Evolutionary conservation across 2,797 vertebrate genomes (phyloP).

Genomic region (Saxicola maurus): DNA sequence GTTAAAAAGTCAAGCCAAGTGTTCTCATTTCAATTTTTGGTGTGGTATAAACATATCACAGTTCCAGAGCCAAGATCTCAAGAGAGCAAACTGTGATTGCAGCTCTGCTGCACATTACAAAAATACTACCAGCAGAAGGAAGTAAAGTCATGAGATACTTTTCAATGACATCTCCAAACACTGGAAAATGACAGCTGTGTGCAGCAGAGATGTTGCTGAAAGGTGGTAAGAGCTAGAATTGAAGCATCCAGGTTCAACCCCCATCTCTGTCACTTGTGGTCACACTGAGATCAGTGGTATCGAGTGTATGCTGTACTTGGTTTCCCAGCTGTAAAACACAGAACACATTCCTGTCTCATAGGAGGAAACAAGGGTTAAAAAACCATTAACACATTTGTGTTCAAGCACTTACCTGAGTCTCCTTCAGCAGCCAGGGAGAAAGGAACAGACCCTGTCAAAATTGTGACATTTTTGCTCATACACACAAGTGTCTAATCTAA

Average conservation of each 20-base stretch:
- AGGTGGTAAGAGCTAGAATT: neutral
- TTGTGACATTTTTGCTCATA: neutral
- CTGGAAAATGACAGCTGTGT: neutral
- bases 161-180: neutral
- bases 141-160: neutral
- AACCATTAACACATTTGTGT: neutral
- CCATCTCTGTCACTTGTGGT: neutral
- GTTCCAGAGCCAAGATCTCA: neutral
- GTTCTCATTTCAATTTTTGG: neutral
- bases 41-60: neutral
- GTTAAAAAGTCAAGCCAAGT: neutral
- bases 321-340: neutral
- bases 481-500: neutral
- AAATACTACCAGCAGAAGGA: neutral
- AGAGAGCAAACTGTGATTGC: neutral
- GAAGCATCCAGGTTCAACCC: neutral
- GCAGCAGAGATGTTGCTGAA: neutral
- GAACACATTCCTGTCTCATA: neutral
- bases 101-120: neutral
- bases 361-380: neutral
- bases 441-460: neutral
- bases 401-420: neutral
- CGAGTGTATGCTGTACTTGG: neutral
- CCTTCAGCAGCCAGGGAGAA: neutral
- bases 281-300: neutral